phyloP scores from a whole-genome alignment of 2,888 invertebrate species.

The Ophonus ardosiacus region DNA sequence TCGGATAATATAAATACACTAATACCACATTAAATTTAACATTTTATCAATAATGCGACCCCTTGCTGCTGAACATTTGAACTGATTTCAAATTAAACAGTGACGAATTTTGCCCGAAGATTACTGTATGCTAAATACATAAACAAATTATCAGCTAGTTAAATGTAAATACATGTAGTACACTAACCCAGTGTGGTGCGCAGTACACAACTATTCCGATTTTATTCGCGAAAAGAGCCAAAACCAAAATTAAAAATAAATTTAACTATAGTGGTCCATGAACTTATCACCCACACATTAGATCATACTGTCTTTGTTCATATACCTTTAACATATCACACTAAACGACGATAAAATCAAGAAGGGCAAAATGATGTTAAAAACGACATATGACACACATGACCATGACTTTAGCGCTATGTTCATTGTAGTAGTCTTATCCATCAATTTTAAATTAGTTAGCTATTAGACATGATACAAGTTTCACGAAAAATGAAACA shows the following conservation, averaged over 20 bases:
- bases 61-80: neutral
- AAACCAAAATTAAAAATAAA: constrained; percentile 6
- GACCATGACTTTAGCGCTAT: constrained; percentile 48
- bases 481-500: constrained; percentile 69
- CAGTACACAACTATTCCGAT: constrained; percentile 28
- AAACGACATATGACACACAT: constrained; percentile 58
- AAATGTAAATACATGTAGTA: constrained; percentile 50
- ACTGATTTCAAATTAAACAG: constrained; percentile 36
- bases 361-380: constrained; percentile 46
- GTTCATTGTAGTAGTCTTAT: constrained; percentile 1
- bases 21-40: constrained; percentile 27
- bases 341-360: neutral
- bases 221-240: neutral
- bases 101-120: constrained; percentile 54
- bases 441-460: constrained; percentile 55
- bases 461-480: constrained; percentile 67
- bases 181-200: constrained; percentile 52
- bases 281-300: neutral
- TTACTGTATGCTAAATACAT: constrained; percentile 48
- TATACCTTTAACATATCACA: constrained; percentile 26
- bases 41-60: constrained; percentile 4
- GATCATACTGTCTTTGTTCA: neutral
- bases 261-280: neutral
- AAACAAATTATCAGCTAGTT: constrained; percentile 58
- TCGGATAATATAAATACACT: constrained; percentile 29